A percentile compares a stretch with the other conserved stretches of the same genome.
These are phyloP conservation scores for Onychostruthus taczanowskii DNA, from an alignment of 2,113 vertebrate genomes.

Conservation along the genomic window DNA sequence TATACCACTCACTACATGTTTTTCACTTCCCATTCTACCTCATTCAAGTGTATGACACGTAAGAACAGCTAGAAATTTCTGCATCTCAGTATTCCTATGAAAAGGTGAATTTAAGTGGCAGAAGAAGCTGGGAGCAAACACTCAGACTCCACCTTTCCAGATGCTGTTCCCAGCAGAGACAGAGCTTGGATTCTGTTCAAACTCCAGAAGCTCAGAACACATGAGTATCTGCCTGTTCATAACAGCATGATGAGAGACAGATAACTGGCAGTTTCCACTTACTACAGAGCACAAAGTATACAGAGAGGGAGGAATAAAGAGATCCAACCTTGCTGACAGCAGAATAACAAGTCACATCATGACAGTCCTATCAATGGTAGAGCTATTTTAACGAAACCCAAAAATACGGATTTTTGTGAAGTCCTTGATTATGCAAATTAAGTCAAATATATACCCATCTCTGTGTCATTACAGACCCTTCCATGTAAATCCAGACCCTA, in stretches of 20 bases:
- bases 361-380: not conserved
- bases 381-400: not conserved
- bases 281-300: not conserved
- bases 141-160: not conserved
- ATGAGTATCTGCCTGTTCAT: fast-evolving
- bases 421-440: not conserved
- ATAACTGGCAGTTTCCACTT: not conserved
- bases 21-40: not conserved
- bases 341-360: not conserved
- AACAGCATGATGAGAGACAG: not conserved
- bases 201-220: not conserved
- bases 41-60: not conserved
- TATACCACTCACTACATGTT: not conserved
- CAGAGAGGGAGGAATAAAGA: not conserved
- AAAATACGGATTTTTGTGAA: not conserved
- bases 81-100: not conserved
- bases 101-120: not conserved
- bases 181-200: not conserved
- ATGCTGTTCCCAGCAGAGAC: not conserved
- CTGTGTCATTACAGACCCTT: not conserved
- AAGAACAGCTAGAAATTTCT: not conserved
- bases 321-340: not conserved
- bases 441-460: not conserved
- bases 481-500: not conserved
- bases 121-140: not conserved